Base-by-base conservation (phyloP, 2,797 vertebrate species). In the Centropyge bicolor region DNA sequence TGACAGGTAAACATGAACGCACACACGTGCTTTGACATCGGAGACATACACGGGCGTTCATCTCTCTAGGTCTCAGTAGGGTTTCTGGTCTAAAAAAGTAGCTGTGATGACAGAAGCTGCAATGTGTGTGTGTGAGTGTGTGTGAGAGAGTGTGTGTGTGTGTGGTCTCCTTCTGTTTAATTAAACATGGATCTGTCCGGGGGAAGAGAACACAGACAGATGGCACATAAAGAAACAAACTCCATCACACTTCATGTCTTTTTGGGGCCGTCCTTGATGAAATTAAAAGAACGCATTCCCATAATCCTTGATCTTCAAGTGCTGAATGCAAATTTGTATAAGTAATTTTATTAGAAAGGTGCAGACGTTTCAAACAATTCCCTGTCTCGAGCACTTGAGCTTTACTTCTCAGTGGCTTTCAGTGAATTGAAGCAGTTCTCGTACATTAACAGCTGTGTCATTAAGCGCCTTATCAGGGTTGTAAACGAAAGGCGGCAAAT, bases 131-230 rank as follows among this genome's bases (percentile, higher is more conserved):
- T 65, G 65, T 76, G 74, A 38, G 24, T 45, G 22, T 66, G 78
- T 70, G 73, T 62, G 73, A n/a, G n/a, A n/a, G n/a, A n/a, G n/a
- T n/a, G 24, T 45, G 22, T 66, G 78, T 70, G 73, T 62, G 73
- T 57, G 74, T 75, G 78, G 64, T 74, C 74, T 81, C 84, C 87
- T 88, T 90, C 88, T 90, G 86, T 89, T 92, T 89, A 92, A 91
- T 92, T 90, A 89, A 89, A 89, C 63, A 52, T 77, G 70, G 48
- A 86, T 81, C 70, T 77, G 77, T 89, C 84, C 61, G 3, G 76
- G 78, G 85, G 70, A 78, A 72, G 65, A 76, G 60, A 82, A 70
- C 46, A 63, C 65, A 80, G 73, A 83, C 89, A 90, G 91, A 93
- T 92, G 90, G 89, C 73, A 78, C 73, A 80, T 90, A 70, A 90